phyloP scores from a whole-genome alignment of 1,140 invertebrate species.

The Brachionus plicatilis region DNA sequence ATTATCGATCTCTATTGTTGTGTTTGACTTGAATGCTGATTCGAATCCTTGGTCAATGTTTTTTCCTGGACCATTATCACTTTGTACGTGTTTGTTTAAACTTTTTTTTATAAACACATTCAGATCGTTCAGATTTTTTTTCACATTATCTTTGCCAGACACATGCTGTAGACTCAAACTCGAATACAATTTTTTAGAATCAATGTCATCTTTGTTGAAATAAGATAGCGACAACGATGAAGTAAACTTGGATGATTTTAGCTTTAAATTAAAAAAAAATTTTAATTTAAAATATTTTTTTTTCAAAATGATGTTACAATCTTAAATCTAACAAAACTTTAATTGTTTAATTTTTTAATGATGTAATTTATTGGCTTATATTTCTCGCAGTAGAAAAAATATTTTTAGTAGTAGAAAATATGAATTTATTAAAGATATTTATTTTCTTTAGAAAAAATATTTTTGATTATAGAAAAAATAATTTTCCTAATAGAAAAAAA shows the following conservation, averaged over 20 bases:
- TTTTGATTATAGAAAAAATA: no score
- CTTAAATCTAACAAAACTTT: no score
- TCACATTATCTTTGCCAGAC: neutral
- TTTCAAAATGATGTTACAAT: no score
- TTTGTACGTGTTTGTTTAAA: neutral
- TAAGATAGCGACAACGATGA: neutral
- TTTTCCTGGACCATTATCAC: neutral
- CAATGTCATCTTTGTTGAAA: neutral
- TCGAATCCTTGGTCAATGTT: neutral
- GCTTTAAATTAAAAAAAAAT: neutral
- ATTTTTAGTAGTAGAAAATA: no score
- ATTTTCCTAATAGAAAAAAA: no score
- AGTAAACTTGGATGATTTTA: neutral
- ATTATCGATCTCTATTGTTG: neutral
- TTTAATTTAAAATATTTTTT: neutral
- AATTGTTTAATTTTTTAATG: no score
- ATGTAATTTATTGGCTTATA: no score
- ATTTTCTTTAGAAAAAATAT: no score
- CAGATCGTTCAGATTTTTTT: neutral
- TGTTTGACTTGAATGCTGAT: neutral
- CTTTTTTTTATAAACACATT: conserved; percentile 1
- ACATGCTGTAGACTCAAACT: neutral
- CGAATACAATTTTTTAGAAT: neutral
- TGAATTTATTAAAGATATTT: no score
- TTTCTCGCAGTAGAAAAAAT: no score